These are phyloP conservation scores for Patiria miniata DNA, from an alignment of 35 echinoderm and acorn worm genomes.

Conservation along the genomic window DNA sequence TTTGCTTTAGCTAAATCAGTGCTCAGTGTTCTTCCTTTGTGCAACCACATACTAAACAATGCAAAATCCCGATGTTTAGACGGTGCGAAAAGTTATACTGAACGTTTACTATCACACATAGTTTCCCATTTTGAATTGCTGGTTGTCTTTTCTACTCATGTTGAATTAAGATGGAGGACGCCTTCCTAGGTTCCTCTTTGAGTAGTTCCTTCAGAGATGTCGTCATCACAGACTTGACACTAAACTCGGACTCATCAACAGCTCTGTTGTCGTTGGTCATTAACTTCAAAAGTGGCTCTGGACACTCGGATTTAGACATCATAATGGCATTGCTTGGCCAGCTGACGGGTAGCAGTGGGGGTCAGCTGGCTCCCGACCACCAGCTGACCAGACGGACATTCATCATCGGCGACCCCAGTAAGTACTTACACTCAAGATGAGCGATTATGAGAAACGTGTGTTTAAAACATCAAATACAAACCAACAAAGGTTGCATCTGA, in stretches of 20 bases:
- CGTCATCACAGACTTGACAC: background rate
- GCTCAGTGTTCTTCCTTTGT: too few relatives aligned
- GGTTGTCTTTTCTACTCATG: too few relatives aligned
- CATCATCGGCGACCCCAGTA: slow-evolving; percentile 12
- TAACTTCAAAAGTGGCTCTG: background rate
- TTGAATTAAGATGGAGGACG: background rate
- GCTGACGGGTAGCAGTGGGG: background rate
- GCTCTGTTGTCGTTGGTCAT: background rate
- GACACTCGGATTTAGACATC: background rate
- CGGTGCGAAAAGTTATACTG: too few relatives aligned
- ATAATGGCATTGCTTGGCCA: slow-evolving; percentile 1
- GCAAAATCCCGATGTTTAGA: too few relatives aligned
- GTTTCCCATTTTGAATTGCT: too few relatives aligned
- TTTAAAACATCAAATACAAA: too few relatives aligned
- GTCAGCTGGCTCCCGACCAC: slow-evolving; percentile 27
- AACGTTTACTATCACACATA: too few relatives aligned
- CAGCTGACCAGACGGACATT: slow-evolving; percentile 22
- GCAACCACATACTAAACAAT: too few relatives aligned
- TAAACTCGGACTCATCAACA: background rate
- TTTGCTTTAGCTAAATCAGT: too few relatives aligned
- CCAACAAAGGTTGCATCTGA: too few relatives aligned
- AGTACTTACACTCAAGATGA: background rate
- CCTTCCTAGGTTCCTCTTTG: background rate
- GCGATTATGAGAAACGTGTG: too few relatives aligned
- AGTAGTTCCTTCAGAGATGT: background rate